Base-by-base conservation (phyloP, 2,113 vertebrate species). In the Glaucidium brasilianum region DNA sequence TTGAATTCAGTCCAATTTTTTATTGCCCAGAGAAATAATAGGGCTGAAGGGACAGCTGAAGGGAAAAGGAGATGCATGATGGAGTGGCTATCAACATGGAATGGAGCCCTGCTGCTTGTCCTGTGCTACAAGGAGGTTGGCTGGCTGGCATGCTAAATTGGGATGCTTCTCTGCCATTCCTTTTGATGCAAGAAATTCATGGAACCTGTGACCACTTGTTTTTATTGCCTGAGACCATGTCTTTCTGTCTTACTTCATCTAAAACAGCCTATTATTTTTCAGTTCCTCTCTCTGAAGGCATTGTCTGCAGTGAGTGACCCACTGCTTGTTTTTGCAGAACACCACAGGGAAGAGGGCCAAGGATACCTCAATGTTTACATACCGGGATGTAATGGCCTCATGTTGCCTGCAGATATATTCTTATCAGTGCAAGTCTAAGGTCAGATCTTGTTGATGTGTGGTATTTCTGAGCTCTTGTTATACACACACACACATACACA, bases 261-360 rank as follows among this genome's bases (percentile, higher is more conserved):
- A 52, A 76, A 87, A 11, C 91, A 86, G 26, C 47, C 89, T 12
- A 62, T 79, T 68, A 74, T 41, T 29, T 95, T 53, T 13, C 79
- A 80, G 63, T 6, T 93, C 96, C 72, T 93, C 66, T 68, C 97
- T 97, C 88, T 32, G 69, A 78, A 69, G 91, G 86, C 77, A 67
- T 94, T 96, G 22, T 86, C 95, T 66, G 91, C 66, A 90, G 96
- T 90, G 75, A 94, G 97, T 27, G 97, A 98, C 71, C 97, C 69
- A 55, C 85, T 62, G 96, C 92, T 56, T 53, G 74, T 84, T 96
- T 97, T 97, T 98, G 59, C 27, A 88, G 58, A 80, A 77, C 43
- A 6, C 69, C 8, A 5, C 34, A 86, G 81, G 90, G 87, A 75
- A 15, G 30, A 56, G 59, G 41, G 68, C 75, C 62, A 63, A 82